Evolutionary conservation across 2,888 invertebrate species (phyloP).

Genomic region (Esperia sulphurella): DNA sequence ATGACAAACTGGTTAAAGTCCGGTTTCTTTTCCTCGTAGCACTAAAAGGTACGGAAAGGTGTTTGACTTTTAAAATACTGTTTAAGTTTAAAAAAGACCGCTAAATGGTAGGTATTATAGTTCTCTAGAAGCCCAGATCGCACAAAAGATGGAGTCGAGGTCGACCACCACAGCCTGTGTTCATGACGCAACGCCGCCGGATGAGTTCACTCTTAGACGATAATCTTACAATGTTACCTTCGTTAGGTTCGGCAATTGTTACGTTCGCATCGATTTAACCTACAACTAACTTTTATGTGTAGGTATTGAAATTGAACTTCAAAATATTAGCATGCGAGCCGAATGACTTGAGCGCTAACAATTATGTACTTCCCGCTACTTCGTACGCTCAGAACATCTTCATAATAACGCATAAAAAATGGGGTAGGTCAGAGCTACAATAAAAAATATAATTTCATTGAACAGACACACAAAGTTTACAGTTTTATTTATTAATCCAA

Average conservation of each 20-base stretch:
- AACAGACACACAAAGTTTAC: too few species aligned
- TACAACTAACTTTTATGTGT: neutral
- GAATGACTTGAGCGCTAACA: too few species aligned
- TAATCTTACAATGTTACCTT: slow-evolving; percentile 9
- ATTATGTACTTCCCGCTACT: too few species aligned
- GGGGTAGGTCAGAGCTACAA: too few species aligned
- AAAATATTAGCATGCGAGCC: too few species aligned
- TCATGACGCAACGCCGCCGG: slow-evolving; percentile 50
- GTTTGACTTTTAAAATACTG: neutral
- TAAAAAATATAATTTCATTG: too few species aligned
- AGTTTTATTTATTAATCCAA: too few species aligned
- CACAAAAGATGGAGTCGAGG: slow-evolving; percentile 40
- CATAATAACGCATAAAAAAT: too few species aligned
- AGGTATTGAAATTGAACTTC: too few species aligned
- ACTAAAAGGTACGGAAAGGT: neutral
- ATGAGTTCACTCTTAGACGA: slow-evolving; percentile 45
- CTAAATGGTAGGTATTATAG: slow-evolving; percentile 3
- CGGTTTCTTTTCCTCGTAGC: neutral
- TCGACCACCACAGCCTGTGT: slow-evolving; percentile 29
- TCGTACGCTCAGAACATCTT: too few species aligned
- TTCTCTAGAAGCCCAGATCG: slow-evolving; percentile 20
- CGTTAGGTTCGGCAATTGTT: slow-evolving; percentile 3
- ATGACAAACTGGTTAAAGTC: neutral
- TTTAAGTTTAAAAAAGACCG: neutral
- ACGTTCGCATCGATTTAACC: slow-evolving; percentile 3